Evolutionary conservation across 1,140 invertebrate species (phyloP), one percentile per base, ranked within the genome.

Genomic region (Temnothorax nylanderi): DNA sequence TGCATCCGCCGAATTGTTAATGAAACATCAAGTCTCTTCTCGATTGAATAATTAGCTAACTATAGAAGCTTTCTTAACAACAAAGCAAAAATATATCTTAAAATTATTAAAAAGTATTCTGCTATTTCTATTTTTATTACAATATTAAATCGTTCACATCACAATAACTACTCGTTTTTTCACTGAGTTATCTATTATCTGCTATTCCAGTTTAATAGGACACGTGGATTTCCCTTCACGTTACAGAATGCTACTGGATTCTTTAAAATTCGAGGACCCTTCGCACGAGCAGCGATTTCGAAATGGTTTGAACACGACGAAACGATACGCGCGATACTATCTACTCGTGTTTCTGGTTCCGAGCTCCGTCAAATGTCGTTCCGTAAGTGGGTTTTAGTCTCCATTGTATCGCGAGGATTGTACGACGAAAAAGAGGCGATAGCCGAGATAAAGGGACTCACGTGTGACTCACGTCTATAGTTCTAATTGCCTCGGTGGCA

Each of bases 381-480:
- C 77, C 74, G 91, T 88, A 85, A 86, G 87, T 90, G 88, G 86
- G 88, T 90, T 90, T 92, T 90, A 85, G 87, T 92, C 90, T 81
- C 90, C 26, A 32, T 67, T n/a, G 13, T 85, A 21, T 77, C 56
- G 26, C 34, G 54, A 26, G 21, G 44, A 34, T 71, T 18, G 4
- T 72, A 84, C n/a, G 67, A 82, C 13, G 21, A 72, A 62, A 82
- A 76, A 34, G 60, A 75, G 49, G 44, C 56, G 34, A 76, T 37
- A 64, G 5, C 7, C 26, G 10, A 65, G n/a, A 5, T 54, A 10
- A 5, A 34, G 13, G 8, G n/a, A 44, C 47, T 67, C 58, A 21
- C 13, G 13, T 49, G 18, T 34, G 16, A 49, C 32, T 78, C 67
- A 72, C 78, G 3, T 21, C 37, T 7, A 18, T 37, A n/a, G 26